A percentile compares a stretch with the other conserved stretches of the same genome.
Evolutionary conservation across 2,888 invertebrate genomes (phyloP).

Genomic region (Meiosimyza platycephala): DNA sequence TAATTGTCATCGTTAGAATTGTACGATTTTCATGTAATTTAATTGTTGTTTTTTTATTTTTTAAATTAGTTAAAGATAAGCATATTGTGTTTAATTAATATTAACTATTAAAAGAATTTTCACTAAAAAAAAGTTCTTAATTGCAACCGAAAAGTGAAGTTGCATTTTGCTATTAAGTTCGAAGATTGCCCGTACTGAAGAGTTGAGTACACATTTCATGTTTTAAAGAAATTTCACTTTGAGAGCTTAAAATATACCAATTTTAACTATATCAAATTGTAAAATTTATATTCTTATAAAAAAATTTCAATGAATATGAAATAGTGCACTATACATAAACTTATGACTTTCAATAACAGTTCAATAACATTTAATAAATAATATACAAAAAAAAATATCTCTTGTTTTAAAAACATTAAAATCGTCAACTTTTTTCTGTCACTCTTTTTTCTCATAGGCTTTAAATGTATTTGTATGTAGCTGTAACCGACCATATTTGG

Average conservation of each 20-base stretch:
- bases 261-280: too few relatives aligned
- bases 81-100: too few relatives aligned
- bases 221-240: neutral
- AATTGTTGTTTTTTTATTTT: too few relatives aligned
- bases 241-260: neutral
- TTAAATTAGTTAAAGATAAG: too few relatives aligned
- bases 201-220: neutral
- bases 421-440: neutral
- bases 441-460: neutral
- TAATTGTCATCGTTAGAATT: neutral
- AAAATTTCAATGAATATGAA: too few relatives aligned
- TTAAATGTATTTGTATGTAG: neutral
- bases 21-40: neutral
- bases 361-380: neutral
- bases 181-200: too few relatives aligned
- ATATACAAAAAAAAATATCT: neutral
- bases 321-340: neutral
- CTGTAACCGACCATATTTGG: neutral
- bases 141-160: too few relatives aligned
- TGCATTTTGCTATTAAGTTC: too few relatives aligned
- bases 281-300: too few relatives aligned
- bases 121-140: too few relatives aligned
- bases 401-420: too few relatives aligned
- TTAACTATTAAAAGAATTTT: too few relatives aligned
- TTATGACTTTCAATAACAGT: neutral